These are phyloP conservation scores for Nannospalax galili DNA, from an alignment of 2,113 vertebrate genomes.

Conservation along the genomic window DNA sequence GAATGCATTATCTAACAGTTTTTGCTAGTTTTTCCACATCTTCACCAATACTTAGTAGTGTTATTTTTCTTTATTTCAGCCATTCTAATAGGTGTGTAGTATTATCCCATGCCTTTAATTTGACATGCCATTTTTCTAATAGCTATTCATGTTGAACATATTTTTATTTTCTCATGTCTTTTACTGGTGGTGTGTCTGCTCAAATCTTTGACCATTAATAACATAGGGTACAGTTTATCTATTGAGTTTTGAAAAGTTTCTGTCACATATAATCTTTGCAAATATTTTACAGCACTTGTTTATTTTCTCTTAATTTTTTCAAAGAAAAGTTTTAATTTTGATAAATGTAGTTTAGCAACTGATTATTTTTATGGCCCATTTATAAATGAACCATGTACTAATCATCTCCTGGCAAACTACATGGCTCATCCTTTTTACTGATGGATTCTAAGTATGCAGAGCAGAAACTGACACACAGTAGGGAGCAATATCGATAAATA, in stretches of 20 bases:
- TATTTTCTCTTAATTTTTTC: conserved; percentile 37
- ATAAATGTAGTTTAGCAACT: background rate
- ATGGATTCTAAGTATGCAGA: background rate
- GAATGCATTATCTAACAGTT: background rate
- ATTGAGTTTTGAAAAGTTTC: conserved; percentile 6
- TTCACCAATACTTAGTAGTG: background rate
- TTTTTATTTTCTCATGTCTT: background rate
- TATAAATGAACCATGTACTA: background rate
- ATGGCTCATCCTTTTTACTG: conserved; percentile 3
- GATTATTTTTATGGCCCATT: conserved; percentile 29
- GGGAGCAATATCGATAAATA: conserved; percentile 7
- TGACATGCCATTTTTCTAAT: background rate
- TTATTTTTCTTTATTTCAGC: background rate
- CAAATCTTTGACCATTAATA: background rate
- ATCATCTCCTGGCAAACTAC: background rate
- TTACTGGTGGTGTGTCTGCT: background rate
- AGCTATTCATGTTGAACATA: background rate
- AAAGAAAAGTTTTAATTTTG: conserved; percentile 52
- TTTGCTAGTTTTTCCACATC: background rate
- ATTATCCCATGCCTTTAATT: background rate
- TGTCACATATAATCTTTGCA: conserved; percentile 19
- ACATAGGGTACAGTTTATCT: background rate
- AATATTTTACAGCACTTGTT: background rate
- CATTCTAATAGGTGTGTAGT: background rate
- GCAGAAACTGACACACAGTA: background rate